Conservation (phyloP, 37 sponge, comb jelly and placozoan species). For the Oscarella lobularis region DNA sequence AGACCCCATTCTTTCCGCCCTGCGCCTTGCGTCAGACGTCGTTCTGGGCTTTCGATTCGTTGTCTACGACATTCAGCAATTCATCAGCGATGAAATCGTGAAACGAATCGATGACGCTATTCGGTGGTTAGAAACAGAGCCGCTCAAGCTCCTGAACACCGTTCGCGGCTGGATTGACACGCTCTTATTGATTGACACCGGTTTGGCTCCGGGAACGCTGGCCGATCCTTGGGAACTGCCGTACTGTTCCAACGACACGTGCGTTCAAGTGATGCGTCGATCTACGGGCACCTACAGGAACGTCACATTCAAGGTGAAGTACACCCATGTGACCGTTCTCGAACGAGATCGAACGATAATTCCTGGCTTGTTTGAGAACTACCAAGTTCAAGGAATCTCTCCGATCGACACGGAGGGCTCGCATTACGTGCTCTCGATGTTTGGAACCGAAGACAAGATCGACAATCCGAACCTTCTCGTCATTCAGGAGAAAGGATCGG, state of each 20-base stretch:
- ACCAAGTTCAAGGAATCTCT: conserved; percentile 3
- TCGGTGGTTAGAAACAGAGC: neutral
- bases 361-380: conserved; percentile 5
- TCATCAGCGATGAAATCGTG: neutral
- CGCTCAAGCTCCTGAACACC: neutral
- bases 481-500: neutral
- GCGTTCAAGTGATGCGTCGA: neutral
- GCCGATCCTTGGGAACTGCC: neutral
- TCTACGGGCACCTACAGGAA: neutral
- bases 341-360: neutral
- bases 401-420: neutral
- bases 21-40: too few species aligned
- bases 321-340: neutral
- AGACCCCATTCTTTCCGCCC: too few species aligned
- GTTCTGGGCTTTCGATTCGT: too few species aligned
- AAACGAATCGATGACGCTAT: neutral
- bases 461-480: neutral
- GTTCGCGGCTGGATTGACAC: neutral
- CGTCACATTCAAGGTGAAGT: neutral
- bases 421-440: neutral
- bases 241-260: neutral
- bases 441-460: neutral
- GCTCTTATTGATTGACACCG: neutral
- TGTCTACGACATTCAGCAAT: neutral
- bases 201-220: neutral